phyloP scores from a whole-genome alignment of 2,888 invertebrate genomes.

The Rotaria sp. region DNA sequence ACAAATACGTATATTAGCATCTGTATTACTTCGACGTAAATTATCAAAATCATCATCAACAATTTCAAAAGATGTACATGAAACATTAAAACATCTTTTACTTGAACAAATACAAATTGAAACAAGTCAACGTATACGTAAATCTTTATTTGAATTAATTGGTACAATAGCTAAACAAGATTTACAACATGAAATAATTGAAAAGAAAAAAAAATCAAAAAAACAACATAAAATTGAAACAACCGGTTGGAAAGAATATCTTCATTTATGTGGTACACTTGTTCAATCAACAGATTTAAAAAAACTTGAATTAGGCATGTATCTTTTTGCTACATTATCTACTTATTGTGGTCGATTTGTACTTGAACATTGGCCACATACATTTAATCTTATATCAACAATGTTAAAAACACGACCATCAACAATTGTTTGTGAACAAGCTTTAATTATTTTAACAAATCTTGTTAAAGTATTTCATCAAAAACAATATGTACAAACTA shows the following conservation, averaged over 20 bases:
- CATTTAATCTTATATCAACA: background rate
- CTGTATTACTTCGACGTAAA: slow-evolving; percentile 9
- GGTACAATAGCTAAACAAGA: slow-evolving; percentile 14
- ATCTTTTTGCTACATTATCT: background rate
- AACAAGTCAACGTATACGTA: background rate
- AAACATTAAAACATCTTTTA: slow-evolving; percentile 12
- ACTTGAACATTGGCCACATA: slow-evolving; percentile 13
- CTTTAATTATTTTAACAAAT: slow-evolving; percentile 12
- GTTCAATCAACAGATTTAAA: slow-evolving; percentile 27
- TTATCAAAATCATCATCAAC: background rate
- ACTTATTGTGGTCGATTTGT: background rate
- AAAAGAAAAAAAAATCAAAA: background rate
- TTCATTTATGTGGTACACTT: background rate
- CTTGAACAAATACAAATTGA: slow-evolving; percentile 9
- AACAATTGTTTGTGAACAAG: background rate
- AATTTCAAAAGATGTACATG: background rate
- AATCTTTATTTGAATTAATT: slow-evolving; percentile 26
- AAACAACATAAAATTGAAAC: background rate
- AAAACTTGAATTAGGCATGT: slow-evolving; percentile 10
- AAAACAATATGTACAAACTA: slow-evolving; percentile 9
- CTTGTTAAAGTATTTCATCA: background rate
- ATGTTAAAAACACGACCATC: slow-evolving; percentile 18
- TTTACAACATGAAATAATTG: background rate
- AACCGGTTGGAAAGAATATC: background rate
- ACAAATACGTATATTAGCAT: slow-evolving; percentile 12